Conservation (phyloP, 2,113 vertebrate genomes). For the Rattus norvegicus region DNA sequence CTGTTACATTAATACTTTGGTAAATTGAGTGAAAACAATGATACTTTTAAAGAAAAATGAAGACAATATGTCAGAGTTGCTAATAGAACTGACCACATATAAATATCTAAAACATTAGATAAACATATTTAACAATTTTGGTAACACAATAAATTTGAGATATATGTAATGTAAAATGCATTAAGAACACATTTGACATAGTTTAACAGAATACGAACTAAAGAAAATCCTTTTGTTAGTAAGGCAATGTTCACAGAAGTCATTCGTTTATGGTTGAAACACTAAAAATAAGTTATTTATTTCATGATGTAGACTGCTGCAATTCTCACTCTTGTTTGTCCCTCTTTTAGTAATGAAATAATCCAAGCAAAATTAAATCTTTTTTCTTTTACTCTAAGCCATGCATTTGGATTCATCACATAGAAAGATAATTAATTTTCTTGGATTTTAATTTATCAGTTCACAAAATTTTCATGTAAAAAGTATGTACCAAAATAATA, state of each 20-base stretch:
- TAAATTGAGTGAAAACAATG: constrained; percentile 22
- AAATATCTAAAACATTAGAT: constrained; percentile 42
- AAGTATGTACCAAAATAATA: not conserved
- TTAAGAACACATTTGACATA: not conserved
- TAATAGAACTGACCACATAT: constrained; percentile 5
- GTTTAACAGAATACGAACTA: not conserved
- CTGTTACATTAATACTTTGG: not conserved
- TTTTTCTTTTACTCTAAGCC: not conserved
- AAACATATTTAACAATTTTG: constrained; percentile 27
- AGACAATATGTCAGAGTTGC: not conserved
- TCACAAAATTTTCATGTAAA: constrained; percentile 17
- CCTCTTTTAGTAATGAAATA: not conserved
- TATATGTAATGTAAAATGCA: constrained; percentile 32
- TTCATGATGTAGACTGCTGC: constrained; percentile 5
- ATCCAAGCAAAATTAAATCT: not conserved
- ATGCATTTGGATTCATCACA: not conserved
- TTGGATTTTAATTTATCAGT: not conserved
- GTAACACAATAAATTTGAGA: constrained; percentile 40
- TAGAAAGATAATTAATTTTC: not conserved
- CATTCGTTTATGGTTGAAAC: not conserved
- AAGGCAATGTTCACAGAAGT: constrained; percentile 27
- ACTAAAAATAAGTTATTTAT: constrained; percentile 17
- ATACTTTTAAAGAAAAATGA: constrained; percentile 45
- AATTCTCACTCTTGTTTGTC: not conserved
- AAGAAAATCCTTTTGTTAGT: not conserved